These are phyloP conservation scores for Pangasius djambal DNA, from an alignment of 2,797 vertebrate genomes.

Conservation along the genomic window DNA sequence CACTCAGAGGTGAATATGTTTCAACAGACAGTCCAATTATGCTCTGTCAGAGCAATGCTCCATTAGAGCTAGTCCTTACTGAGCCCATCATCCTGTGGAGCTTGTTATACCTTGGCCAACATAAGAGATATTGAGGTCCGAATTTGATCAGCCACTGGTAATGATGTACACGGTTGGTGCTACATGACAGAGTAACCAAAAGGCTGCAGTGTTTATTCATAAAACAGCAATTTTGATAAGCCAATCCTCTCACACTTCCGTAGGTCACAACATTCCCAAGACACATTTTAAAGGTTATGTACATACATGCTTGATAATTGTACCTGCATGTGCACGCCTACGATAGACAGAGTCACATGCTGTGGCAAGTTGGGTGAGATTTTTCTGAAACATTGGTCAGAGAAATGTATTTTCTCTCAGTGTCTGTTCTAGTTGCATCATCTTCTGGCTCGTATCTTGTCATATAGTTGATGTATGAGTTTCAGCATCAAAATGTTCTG, in stretches of 20 bases:
- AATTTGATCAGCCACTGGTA: constrained; percentile 7
- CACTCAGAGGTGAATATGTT: constrained; percentile 58
- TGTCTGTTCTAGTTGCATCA: neutral
- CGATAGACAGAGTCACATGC: neutral
- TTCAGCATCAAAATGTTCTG: constrained; percentile 9
- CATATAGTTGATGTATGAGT: neutral
- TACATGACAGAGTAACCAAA: neutral
- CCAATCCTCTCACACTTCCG: neutral
- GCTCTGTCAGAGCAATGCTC: constrained; percentile 55
- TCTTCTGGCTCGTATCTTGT: constrained; percentile 18
- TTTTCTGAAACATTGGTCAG: constrained; percentile 3
- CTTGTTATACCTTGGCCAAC: constrained; percentile 43
- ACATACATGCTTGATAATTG: neutral
- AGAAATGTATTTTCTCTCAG: constrained; percentile 20
- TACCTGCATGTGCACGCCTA: neutral
- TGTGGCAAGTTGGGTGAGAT: neutral
- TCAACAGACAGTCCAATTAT: constrained; percentile 65
- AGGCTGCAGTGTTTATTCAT: neutral
- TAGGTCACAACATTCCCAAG: constrained; percentile 5
- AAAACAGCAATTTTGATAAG: neutral
- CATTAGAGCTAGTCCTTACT: constrained; percentile 54
- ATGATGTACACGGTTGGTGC: neutral
- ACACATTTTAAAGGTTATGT: constrained; percentile 8
- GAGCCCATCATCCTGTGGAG: constrained; percentile 38
- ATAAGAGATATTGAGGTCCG: constrained; percentile 41